phyloP scores from a whole-genome alignment of 1,140 invertebrate species.

The Phocides pigmalion region DNA sequence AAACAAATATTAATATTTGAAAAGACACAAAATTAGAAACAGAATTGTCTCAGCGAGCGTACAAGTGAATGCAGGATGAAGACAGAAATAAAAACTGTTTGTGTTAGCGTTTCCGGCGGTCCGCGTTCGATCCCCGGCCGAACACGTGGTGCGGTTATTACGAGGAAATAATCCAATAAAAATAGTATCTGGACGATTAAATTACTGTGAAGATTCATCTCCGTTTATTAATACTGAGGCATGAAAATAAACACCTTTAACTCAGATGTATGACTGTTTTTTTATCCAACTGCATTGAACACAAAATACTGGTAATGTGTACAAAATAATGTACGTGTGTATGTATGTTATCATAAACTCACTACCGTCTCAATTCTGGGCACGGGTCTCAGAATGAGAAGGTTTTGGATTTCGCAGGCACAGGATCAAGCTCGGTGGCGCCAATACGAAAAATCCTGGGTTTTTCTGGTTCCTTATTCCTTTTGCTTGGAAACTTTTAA shows the following conservation, averaged over 20 bases:
- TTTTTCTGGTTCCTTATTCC: no score
- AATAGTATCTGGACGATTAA: slow-evolving; percentile 69
- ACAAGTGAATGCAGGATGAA: slow-evolving; percentile 55
- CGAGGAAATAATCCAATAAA: slow-evolving; percentile 75
- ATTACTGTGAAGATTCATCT: slow-evolving; percentile 49
- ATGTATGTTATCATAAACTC: no score
- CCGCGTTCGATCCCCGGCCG: slow-evolving; percentile 58
- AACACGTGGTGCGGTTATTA: slow-evolving; percentile 75
- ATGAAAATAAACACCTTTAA: not conserved
- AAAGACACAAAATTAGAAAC: not conserved
- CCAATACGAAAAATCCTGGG: no score
- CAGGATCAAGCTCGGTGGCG: no score
- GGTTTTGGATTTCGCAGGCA: no score
- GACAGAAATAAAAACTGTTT: slow-evolving; percentile 81
- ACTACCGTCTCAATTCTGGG: no score
- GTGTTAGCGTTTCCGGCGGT: slow-evolving; percentile 76
- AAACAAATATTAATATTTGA: not conserved
- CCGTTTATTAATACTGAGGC: slow-evolving; percentile 22
- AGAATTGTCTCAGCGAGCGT: slow-evolving; percentile 30
- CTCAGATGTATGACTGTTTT: not conserved
- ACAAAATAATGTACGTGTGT: not conserved
- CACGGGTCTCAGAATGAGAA: no score
- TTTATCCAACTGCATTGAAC: no score
- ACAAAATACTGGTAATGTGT: no score
- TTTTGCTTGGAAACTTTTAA: no score